Conservation (phyloP, 2,888 invertebrate species). For the Leptinotarsa haldemani region DNA sequence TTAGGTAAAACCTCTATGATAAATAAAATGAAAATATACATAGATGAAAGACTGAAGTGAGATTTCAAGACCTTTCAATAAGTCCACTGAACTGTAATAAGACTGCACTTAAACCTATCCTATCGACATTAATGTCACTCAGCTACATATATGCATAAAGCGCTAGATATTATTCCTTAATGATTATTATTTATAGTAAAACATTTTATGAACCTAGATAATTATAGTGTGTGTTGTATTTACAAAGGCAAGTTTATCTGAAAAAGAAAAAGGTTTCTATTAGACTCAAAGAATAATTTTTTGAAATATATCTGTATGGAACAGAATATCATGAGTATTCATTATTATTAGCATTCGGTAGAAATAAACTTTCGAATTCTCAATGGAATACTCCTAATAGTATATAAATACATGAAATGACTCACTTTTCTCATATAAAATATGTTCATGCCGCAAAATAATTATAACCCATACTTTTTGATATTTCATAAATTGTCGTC, state of each 20-base stretch:
- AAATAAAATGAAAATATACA: slow-evolving; percentile 26
- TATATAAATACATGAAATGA: too few relatives aligned
- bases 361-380: too few relatives aligned
- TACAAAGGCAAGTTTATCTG: slow-evolving; percentile 49
- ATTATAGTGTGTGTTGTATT: slow-evolving; percentile 35
- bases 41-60: slow-evolving; percentile 46
- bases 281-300: neutral
- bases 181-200: slow-evolving; percentile 27
- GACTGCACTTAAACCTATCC: slow-evolving; percentile 35
- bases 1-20: neutral
- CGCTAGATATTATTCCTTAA: slow-evolving; percentile 3
- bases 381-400: too few relatives aligned
- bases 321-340: too few relatives aligned
- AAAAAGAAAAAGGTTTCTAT: slow-evolving; percentile 27
- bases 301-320: too few relatives aligned
- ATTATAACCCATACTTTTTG: too few relatives aligned
- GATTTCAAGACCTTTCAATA: slow-evolving; percentile 30
- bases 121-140: slow-evolving; percentile 35
- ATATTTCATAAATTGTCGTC: too few relatives aligned
- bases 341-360: too few relatives aligned
- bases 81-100: slow-evolving; percentile 23
- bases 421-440: too few relatives aligned
- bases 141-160: slow-evolving; percentile 24
- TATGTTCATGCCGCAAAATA: too few relatives aligned
- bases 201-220: slow-evolving; percentile 5